Conservation (phyloP, 2,888 invertebrate species). For the Oconnorella tubifera region DNA sequence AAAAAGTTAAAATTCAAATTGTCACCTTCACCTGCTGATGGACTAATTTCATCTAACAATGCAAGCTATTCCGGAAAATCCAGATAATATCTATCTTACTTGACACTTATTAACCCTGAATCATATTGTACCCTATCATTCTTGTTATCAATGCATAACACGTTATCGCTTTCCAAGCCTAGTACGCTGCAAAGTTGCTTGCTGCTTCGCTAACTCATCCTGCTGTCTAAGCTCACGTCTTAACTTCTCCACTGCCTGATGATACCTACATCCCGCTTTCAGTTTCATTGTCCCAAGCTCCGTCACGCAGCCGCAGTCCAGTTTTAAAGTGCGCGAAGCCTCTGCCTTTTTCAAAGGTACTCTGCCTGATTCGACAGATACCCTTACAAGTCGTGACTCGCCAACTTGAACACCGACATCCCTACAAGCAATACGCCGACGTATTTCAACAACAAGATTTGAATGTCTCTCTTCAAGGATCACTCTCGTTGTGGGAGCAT, state of each 20-base stretch:
- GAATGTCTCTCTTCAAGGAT: constrained; percentile 14
- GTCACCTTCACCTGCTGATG: no score
- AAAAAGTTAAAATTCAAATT: no score
- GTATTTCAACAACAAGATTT: constrained; percentile 18
- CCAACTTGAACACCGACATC: constrained; percentile 24
- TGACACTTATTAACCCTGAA: no score
- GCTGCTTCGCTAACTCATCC: constrained; percentile 4
- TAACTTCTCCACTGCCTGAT: constrained; percentile 26
- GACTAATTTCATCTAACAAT: no score
- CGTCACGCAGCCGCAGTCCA: constrained; percentile 30
- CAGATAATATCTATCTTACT: no score
- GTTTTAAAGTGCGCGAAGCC: constrained; percentile 9
- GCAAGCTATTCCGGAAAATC: no score
- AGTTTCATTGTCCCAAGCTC: constrained; percentile 29
- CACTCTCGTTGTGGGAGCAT: not conserved
- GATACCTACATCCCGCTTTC: constrained; percentile 26
- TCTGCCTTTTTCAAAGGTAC: no score
- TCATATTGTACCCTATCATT: no score
- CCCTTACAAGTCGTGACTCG: not conserved
- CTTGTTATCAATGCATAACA: no score
- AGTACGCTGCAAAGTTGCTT: no score
- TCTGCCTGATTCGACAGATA: not conserved
- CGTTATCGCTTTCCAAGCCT: no score
- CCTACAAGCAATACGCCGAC: constrained; percentile 10
- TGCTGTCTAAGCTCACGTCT: constrained; percentile 23